Base-by-base conservation (phyloP, 2,888 invertebrate species). In the Noctua fimbriata region DNA sequence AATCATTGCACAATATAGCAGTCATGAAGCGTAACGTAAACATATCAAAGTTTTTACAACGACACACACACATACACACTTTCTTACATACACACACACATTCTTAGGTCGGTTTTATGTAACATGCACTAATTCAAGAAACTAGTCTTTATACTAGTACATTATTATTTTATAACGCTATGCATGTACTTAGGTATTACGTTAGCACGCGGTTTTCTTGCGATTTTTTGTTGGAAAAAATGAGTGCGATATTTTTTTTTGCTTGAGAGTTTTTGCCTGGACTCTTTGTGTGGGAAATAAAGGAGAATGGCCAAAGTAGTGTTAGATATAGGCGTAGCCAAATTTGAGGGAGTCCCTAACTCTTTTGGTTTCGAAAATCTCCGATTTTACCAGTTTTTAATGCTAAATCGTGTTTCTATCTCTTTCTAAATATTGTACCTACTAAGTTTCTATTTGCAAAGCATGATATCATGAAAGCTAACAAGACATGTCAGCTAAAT, bases 1-100 rank as follows among this genome's bases (percentile, higher is more conserved):
- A 92, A 24, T 16, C 67, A 91, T 95, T 95, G 94, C 94, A 94
- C 93, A 95, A 95, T 90, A 87, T 83, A 86, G 89, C 89, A 92
- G 88, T 90, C 93, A 90, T 88, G 90, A 89, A 92, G 92, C 94
- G 93, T 94, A 94, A 94, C 95, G 91, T 90, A 89, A 89, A 89
- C 88, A 88, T 90, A 88, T 84, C 76, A 88, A 91, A 88, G 89
- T 92, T 92, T 91, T 91, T 87, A 90, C 84, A 89, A 70, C 82
- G 78, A 72, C 79, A 84, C 70, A 47, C 85, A 86, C 84, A 86
- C 82, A 85, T 76, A 80, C 36, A 32, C 75, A 41, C 32, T 44
- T 66, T 49, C 71, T 58, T 79, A 85, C 69, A 70, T 32, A 41
- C 55, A 24, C 55, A 55, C 82, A 83, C 73, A 66, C 1, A n/a